Conservation (phyloP, 2,888 invertebrate genomes). For the Ecliptopera silaceata region DNA sequence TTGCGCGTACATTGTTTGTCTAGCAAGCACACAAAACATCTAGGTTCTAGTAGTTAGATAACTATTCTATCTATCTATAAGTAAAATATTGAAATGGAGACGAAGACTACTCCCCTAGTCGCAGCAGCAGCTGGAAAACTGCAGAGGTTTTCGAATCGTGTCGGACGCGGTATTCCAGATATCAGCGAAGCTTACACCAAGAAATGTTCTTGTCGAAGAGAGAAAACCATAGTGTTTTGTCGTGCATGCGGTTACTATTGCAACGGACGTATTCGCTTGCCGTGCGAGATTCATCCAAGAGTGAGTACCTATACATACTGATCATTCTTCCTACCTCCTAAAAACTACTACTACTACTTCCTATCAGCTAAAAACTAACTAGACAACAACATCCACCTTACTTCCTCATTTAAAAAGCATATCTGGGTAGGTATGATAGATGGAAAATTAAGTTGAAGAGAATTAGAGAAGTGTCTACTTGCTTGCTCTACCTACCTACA, state of each 20-base stretch:
- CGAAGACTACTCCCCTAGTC: constrained; percentile 61
- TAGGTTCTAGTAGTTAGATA: no score
- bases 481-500: no score
- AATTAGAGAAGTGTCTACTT: no score
- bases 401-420: no score
- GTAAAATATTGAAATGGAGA: constrained; percentile 42
- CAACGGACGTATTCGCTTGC: constrained; percentile 71
- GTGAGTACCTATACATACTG: constrained; percentile 47
- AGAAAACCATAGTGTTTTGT: constrained; percentile 73
- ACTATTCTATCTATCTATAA: neutral
- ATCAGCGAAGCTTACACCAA: constrained; percentile 53
- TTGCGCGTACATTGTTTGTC: no score
- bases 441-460: no score
- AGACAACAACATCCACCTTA: no score
- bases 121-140: constrained; percentile 66
- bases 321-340: neutral
- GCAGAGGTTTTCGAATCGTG: constrained; percentile 51
- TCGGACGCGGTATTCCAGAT: constrained; percentile 70
- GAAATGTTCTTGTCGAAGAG: constrained; percentile 67
- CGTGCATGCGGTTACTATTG: constrained; percentile 74
- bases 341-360: no score
- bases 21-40: no score
- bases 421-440: no score
- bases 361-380: no score
- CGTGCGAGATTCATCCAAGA: constrained; percentile 68